phyloP scores from a whole-genome alignment of 1,140 invertebrate genomes.

The Penaeus vannamei region DNA sequence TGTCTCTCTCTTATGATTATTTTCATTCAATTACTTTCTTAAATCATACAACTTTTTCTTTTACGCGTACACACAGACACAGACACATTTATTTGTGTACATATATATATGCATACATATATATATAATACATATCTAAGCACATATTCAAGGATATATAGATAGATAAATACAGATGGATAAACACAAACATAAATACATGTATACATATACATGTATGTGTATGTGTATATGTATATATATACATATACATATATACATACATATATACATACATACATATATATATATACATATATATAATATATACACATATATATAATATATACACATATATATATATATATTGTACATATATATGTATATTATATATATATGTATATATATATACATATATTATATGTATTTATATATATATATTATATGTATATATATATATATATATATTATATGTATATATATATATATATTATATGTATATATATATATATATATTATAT shows the following conservation, averaged over 20 bases:
- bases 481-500: not conserved
- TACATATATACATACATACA: no score
- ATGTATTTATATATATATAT: not conserved
- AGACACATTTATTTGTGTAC: not conserved
- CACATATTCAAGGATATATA: no score
- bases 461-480: constrained; percentile 32
- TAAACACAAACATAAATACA: no score
- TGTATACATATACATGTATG: no score
- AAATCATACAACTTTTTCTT: not conserved
- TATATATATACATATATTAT: not conserved
- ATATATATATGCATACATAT: constrained; percentile 29
- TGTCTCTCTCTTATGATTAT: no score
- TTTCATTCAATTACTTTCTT: no score
- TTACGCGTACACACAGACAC: not conserved
- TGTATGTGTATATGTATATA: no score
- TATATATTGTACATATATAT: constrained; percentile 14
- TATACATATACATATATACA: no score
- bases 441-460: not conserved
- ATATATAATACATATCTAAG: no score
- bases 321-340: not conserved
- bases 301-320: not conserved
- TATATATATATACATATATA: no score
- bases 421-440: constrained; percentile 13
- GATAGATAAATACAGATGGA: no score
- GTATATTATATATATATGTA: not conserved